Percentiles rank a stretch among this genome's conserved stretches.
Evolutionary conservation across 2,113 vertebrate genomes (phyloP).

Genomic region (Hiodon alosoides): DNA sequence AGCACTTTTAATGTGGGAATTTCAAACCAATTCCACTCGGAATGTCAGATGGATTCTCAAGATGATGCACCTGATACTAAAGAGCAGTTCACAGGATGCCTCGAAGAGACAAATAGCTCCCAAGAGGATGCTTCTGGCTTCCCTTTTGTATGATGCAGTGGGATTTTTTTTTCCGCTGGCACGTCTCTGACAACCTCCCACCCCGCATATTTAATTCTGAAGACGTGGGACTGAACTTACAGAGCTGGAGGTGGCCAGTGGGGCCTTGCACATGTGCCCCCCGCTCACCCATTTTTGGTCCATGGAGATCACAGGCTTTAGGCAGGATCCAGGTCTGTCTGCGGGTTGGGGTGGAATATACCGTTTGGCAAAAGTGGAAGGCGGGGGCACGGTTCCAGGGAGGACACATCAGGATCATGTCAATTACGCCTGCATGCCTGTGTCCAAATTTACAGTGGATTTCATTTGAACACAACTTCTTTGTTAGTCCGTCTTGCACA

Average conservation of each 20-base stretch:
- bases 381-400: constrained; percentile 24
- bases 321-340: constrained; percentile 10
- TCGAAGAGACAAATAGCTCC: constrained; percentile 78
- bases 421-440: constrained; percentile 45
- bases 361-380: constrained; percentile 8
- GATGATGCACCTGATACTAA: constrained; percentile 98
- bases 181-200: constrained; percentile 72
- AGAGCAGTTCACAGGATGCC: constrained; percentile 83
- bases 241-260: constrained; percentile 61
- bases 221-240: constrained; percentile 70
- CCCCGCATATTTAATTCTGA: constrained; percentile 74
- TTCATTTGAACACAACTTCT: constrained; percentile 45
- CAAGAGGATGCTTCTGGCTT: constrained; percentile 68
- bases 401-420: constrained; percentile 44
- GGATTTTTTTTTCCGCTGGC: constrained; percentile 58
- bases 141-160: constrained; percentile 68
- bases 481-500: constrained; percentile 35
- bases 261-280: constrained; percentile 67
- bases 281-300: neutral
- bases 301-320: constrained; percentile 14
- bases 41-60: constrained; percentile 96
- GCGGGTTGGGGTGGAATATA: constrained; percentile 10
- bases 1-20: constrained; percentile 81
- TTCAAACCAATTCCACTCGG: constrained; percentile 88
- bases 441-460: constrained; percentile 41